Evolutionary conservation across 2,113 vertebrate species (phyloP).

Genomic region (Leiothrix lutea): DNA sequence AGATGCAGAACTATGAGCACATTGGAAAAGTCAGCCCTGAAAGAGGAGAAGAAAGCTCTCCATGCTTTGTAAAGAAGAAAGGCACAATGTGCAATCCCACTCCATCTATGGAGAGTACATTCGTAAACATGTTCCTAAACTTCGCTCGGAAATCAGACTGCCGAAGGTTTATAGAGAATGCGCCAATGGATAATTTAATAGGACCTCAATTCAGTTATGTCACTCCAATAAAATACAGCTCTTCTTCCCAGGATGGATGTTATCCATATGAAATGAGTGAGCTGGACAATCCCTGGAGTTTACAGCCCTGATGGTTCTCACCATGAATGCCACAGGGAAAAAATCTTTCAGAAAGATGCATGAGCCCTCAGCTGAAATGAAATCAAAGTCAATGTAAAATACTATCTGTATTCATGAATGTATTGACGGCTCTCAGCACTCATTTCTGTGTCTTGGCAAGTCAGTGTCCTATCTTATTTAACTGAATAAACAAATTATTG

Average conservation of each 20-base stretch:
- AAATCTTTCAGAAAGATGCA: neutral
- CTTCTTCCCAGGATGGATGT: neutral
- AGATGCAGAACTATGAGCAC: neutral
- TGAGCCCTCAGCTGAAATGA: neutral
- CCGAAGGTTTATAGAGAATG: neutral
- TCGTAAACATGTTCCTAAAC: neutral
- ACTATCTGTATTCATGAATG: neutral
- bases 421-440: neutral
- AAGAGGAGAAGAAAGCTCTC: neutral
- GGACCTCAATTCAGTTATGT: neutral
- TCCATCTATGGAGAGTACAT: neutral
- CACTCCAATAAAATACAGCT: neutral
- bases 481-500: slow-evolving; percentile 18
- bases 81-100: neutral
- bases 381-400: neutral
- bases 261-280: neutral
- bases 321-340: neutral
- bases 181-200: neutral
- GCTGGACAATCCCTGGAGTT: neutral
- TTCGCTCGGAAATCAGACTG: neutral
- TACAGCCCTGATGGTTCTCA: neutral
- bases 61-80: neutral
- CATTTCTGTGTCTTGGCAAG: neutral
- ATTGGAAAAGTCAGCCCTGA: neutral
- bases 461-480: neutral